Evolutionary conservation across 2,113 vertebrate genomes (phyloP).

Genomic region (Orcinus orca): DNA sequence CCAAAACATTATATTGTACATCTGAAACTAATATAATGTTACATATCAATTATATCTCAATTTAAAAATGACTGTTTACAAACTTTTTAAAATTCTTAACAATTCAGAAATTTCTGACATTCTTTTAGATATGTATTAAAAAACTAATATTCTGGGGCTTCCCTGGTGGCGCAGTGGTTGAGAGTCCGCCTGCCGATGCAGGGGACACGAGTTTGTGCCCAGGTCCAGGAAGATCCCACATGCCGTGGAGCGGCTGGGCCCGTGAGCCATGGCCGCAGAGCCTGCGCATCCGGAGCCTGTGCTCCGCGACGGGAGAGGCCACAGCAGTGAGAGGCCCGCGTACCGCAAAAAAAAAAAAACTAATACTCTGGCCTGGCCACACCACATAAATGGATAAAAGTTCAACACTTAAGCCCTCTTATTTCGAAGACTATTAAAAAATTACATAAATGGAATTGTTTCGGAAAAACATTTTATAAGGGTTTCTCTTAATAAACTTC

Average conservation of each 20-base stretch:
- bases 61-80: background rate
- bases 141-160: too few species aligned
- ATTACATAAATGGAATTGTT: background rate
- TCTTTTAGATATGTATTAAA: background rate
- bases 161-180: too few species aligned
- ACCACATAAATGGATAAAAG: background rate
- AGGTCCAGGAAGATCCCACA: too few species aligned
- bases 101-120: background rate
- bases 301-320: too few species aligned
- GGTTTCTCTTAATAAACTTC: background rate
- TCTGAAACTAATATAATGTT: background rate
- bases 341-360: background rate
- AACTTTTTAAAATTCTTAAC: background rate
- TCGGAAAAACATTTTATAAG: background rate
- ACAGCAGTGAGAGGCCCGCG: too few species aligned
- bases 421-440: conserved; percentile 14
- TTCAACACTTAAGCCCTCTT: background rate
- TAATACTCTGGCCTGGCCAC: background rate
- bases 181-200: too few species aligned
- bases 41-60: background rate
- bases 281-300: too few species aligned
- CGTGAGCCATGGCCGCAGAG: too few species aligned
- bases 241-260: too few species aligned
- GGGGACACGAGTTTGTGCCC: too few species aligned
- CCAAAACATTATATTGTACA: background rate